A percentile compares a stretch with the other conserved stretches of the same genome.
Evolutionary conservation across 2,797 vertebrate species (phyloP).

Genomic region (Pachyuromys duprasi): DNA sequence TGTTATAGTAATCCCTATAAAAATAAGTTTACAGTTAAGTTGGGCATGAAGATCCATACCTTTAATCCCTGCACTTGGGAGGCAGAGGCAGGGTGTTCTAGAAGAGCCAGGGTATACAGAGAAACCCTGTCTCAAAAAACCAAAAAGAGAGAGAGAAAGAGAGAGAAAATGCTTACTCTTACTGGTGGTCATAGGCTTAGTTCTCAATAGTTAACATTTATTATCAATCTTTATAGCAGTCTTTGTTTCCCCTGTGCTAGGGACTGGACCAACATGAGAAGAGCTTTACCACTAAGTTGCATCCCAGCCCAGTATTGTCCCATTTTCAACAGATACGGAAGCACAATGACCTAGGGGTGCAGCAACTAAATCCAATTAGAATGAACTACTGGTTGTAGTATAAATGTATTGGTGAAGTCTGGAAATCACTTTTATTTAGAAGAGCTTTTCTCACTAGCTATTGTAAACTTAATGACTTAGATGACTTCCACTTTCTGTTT

Average conservation of each 20-base stretch:
- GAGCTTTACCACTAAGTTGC: neutral
- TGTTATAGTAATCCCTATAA: constrained; percentile 26
- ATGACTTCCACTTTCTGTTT: constrained; percentile 11
- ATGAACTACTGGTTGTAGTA: neutral
- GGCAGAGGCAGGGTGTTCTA: neutral
- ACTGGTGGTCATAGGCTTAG: neutral
- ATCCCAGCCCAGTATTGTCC: neutral
- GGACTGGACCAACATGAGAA: neutral
- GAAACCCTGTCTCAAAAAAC: neutral
- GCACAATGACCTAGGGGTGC: neutral
- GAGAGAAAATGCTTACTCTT: neutral
- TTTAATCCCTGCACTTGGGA: neutral
- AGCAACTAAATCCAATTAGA: constrained; percentile 38
- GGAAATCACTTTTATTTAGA: neutral
- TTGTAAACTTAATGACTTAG: constrained; percentile 9
- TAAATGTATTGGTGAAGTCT: neutral
- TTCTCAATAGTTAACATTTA: constrained; percentile 7
- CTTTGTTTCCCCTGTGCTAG: neutral
- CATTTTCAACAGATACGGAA: constrained; percentile 25
- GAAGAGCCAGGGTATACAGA: neutral
- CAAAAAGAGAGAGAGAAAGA: no score
- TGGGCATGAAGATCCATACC: neutral
- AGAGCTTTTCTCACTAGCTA: constrained; percentile 34
- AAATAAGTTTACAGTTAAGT: neutral
- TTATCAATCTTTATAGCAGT: constrained; percentile 22